Evolutionary conservation across 2,113 vertebrate genomes (phyloP), one percentile per base, ranked within the genome.

Genomic region (Pagrus major): DNA sequence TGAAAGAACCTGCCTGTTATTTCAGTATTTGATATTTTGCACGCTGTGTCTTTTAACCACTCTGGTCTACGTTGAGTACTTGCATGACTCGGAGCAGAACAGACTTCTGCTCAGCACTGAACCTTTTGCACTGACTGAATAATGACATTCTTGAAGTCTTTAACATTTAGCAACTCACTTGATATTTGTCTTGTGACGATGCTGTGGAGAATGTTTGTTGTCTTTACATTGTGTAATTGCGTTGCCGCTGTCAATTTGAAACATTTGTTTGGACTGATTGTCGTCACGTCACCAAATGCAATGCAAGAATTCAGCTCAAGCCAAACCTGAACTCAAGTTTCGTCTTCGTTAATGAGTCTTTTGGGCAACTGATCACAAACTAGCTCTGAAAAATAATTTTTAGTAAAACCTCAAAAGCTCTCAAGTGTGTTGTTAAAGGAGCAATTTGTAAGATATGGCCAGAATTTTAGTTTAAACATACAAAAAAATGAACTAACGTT

Each of bases 81-180:
- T 76, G 89, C 88, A 91, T 89, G 88, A 78, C 56, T 51, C 55
- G 1, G 67, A 80, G 84, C 84, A 81, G 83, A 3, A 6, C 20
- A 0, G 76, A 44, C 46, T 5, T 67, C 52, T 75, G 58, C 79
- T 86, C 58, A 25, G 58, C 71, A 81, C 84, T 59, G 81, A 89
- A 52, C 65, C 23, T 7, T 74, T 83, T 87, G 88, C 89, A 90
- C 91, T 86, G 73, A 90, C 51, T 66, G 23, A 76, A 56, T 9
- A 25, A 49, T 10, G 1, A 42, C 6, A 29, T 27, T 42, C 21
- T 42, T 55, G 16, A 64, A 2, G 0, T 49, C 55, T 78, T 65
- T 71, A 16, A 1, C 65, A 71, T 83, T 29, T 85, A 85, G 85
- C 81, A 80, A 69, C 55, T 56, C 42, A 10, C 47, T 42, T 35